phyloP scores from a whole-genome alignment of 2,113 vertebrate genomes.

The Eulemur macaco region DNA sequence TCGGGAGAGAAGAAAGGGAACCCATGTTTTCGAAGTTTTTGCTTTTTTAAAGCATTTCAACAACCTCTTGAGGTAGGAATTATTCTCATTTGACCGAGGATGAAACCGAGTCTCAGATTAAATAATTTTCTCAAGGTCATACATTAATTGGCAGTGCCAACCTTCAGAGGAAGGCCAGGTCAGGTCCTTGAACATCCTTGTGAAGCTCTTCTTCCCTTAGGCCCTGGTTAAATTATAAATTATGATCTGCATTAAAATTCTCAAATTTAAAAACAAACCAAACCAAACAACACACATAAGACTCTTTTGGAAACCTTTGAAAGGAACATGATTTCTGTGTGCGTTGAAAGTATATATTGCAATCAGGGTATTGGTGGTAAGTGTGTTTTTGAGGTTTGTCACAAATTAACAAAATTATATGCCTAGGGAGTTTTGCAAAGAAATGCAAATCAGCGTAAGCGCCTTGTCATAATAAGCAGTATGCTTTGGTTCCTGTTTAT shows the following conservation, averaged over 20 bases:
- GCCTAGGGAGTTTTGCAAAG: conserved; percentile 80
- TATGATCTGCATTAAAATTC: background rate
- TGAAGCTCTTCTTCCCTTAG: background rate
- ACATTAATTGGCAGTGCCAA: background rate
- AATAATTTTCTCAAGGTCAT: background rate
- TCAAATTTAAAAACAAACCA: background rate
- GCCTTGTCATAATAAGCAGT: conserved; percentile 79
- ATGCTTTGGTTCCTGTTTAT: conserved; percentile 75
- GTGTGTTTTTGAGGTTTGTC: conserved; percentile 84
- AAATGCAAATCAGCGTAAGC: conserved; percentile 77
- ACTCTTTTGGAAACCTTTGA: conserved; percentile 54
- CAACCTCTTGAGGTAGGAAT: background rate
- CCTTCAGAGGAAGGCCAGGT: background rate
- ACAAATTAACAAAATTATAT: conserved; percentile 87
- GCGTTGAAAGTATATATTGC: conserved; percentile 67
- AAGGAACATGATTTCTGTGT: conserved; percentile 59
- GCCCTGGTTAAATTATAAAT: conserved; percentile 13
- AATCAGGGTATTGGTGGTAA: conserved; percentile 76
- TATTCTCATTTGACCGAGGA: background rate
- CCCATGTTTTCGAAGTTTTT: background rate
- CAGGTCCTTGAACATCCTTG: background rate
- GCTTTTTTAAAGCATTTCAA: conserved; percentile 17
- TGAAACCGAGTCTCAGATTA: conserved; percentile 1
- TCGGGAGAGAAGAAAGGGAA: conserved; percentile 15
- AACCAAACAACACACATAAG: background rate